A percentile compares a stretch with the other conserved stretches of the same genome.
Conservation (phyloP, 1,140 invertebrate species). For the Muscidifurax raptorellus region DNA sequence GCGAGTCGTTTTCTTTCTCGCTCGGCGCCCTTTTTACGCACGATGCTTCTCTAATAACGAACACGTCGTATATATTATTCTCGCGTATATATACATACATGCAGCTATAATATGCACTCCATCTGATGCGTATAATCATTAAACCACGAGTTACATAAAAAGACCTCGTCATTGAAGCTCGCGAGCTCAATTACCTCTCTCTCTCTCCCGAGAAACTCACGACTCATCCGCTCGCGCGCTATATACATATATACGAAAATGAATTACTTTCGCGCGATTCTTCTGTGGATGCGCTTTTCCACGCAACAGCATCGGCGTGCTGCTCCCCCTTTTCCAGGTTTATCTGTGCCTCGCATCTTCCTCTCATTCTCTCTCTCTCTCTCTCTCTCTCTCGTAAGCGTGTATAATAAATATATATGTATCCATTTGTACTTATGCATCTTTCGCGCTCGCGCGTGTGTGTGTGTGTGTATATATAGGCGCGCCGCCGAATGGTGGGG, state of each 20-base stretch:
- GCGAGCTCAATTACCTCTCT: background rate
- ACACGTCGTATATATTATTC: too few species aligned
- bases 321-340: background rate
- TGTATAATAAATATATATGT: background rate
- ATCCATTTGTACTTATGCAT: background rate
- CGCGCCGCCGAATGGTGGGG: slow-evolving; percentile 2
- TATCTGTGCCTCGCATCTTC: background rate
- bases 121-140: too few species aligned
- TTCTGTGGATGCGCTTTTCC: background rate
- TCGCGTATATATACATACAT: too few species aligned
- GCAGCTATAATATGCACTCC: too few species aligned
- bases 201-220: background rate
- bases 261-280: background rate
- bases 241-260: background rate
- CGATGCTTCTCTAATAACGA: too few species aligned
- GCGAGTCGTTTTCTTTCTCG: too few species aligned
- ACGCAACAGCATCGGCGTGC: background rate
- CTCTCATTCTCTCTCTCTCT: slow-evolving; percentile 69
- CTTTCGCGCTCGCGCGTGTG: background rate
- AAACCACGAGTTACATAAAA: background rate
- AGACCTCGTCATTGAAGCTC: background rate
- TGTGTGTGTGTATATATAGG: background rate
- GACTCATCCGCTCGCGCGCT: background rate
- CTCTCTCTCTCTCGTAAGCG: slow-evolving; percentile 59
- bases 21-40: too few species aligned